Base-by-base conservation (phyloP, 2,888 invertebrate genomes). In the Protodeltote pygarga region DNA sequence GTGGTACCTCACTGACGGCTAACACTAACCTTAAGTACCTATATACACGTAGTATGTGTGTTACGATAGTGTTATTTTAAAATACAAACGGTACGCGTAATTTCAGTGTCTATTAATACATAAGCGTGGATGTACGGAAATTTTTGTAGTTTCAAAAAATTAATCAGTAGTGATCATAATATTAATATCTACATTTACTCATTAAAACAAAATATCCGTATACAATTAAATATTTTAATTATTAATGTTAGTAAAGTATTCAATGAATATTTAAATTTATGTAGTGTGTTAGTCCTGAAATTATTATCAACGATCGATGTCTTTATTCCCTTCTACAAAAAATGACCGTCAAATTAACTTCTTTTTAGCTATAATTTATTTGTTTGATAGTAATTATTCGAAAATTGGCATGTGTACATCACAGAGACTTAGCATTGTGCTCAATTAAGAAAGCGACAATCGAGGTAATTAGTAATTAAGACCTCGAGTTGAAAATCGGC, bases 311-410 rank as follows among this genome's bases (percentile, higher is more conserved):
- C 5, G 33, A 17, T 16, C 5, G 29, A 34, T 5, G 8, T 4
- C n/a, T 8, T 3, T 14, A 3, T 5, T 8, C n/a, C 15, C 1
- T 9, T 11, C 13, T 20, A 14, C n/a, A 27, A 31, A 38, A 41
- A 25, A 19, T 50, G 41, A 53, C 17, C 32, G 40, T 42, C 33
- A 42, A 40, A 47, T 28, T 51, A 63, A 44, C 58, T 40, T 40
- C 32, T 49, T 46, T 40, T 52, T 53, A 51, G 50, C 42, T 31
- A 24, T 46, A 37, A 34, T 39, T 20, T 39, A n/a, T 49, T 54
- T 64, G 61, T 54, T 65, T 65, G 53, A 21, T 65, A 51, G 58
- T 61, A 69, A 57, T 68, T 58, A 42, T 51, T 51, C 44, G 52
- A 38, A 37, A 35, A 10, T 17, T 17, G 11, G 3, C n/a, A n/a